These are phyloP conservation scores for Ptychodera flava DNA, from an alignment of 35 echinoderm and acorn worm genomes.

Conservation along the genomic window DNA sequence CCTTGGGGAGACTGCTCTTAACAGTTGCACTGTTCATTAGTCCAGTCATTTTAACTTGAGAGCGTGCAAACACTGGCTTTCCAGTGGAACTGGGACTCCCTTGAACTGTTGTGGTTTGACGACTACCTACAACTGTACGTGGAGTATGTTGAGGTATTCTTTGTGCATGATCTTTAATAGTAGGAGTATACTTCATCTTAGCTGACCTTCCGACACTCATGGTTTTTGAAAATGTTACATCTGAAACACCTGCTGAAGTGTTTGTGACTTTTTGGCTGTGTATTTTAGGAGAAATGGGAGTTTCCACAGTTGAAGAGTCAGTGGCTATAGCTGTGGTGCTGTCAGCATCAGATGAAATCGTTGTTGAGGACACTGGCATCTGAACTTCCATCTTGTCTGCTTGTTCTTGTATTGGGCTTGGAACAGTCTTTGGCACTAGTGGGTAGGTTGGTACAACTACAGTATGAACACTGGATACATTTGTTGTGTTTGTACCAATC, in stretches of 20 bases:
- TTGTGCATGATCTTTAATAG: background rate
- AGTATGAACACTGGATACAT: background rate
- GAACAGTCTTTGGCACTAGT: background rate
- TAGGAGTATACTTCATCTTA: background rate
- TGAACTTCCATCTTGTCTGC: background rate
- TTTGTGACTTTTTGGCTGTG: background rate
- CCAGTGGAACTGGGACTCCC: background rate
- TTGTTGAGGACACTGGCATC: background rate
- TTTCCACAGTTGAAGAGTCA: background rate
- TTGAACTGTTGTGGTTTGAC: background rate
- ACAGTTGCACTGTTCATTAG: background rate
- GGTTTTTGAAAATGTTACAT: background rate
- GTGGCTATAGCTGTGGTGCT: background rate
- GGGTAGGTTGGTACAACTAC: background rate
- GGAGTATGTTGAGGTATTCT: too few relatives aligned
- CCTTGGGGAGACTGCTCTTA: background rate
- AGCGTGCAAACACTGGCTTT: background rate
- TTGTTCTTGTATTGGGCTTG: background rate
- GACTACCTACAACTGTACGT: background rate
- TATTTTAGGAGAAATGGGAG: background rate
- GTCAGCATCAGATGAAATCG: too few relatives aligned
- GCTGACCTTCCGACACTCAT: background rate
- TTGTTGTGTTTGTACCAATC: background rate
- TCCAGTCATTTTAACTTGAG: background rate
- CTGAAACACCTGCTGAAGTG: background rate